Percentiles rank a stretch among this genome's conserved stretches.
Conservation (phyloP, 2,797 vertebrate genomes). For the Crocodylus rhombifer region DNA sequence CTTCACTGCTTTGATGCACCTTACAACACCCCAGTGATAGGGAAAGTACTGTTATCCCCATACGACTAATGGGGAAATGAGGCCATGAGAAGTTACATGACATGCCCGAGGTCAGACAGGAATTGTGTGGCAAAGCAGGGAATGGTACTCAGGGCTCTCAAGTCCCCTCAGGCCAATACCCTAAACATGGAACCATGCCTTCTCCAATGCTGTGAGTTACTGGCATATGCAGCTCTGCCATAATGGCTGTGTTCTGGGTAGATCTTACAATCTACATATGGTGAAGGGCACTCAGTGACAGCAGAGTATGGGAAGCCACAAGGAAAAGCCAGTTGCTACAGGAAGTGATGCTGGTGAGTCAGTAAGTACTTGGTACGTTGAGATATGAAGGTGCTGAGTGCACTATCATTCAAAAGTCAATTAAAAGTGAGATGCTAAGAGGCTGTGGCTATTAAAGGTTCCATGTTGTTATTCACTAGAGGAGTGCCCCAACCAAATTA, state of each 20-base stretch:
- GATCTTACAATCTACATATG: not conserved
- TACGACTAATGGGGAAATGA: not conserved
- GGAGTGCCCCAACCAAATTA: constrained; percentile 24
- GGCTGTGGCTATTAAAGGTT: constrained; percentile 14
- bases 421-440: constrained; percentile 15
- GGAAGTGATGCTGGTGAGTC: constrained; percentile 21
- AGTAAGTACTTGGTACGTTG: not conserved
- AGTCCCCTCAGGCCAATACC: not conserved
- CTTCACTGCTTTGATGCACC: not conserved
- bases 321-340: constrained; percentile 33
- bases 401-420: not conserved
- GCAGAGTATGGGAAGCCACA: not conserved
- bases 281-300: not conserved
- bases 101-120: too few relatives aligned
- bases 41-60: not conserved
- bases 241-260: constrained; percentile 3
- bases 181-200: not conserved
- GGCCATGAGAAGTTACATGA: not conserved
- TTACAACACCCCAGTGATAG: not conserved
- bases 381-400: not conserved
- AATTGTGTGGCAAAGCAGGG: not conserved
- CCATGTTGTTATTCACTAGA: not conserved
- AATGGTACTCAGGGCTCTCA: not conserved
- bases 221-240: not conserved
- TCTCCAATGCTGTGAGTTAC: not conserved